These are phyloP conservation scores for Actinostola sp. DNA, from an alignment of 92 coral and sea anemone genomes.

Conservation along the genomic window DNA sequence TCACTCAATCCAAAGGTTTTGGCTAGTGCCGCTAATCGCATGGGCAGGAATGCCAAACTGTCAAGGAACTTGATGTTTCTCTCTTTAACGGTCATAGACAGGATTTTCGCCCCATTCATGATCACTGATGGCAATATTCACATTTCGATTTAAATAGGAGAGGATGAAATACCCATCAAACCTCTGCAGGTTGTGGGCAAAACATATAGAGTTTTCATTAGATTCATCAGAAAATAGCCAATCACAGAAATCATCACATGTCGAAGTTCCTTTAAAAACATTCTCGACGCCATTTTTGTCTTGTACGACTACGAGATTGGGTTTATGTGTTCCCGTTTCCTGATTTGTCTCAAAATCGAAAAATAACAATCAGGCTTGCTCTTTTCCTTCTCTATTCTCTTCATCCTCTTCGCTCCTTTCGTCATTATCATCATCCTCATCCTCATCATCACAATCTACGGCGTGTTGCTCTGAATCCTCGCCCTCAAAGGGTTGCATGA, in stretches of 20 bases:
- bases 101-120: conserved; percentile 28
- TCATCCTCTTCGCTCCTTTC: no score
- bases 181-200: conserved; percentile 48
- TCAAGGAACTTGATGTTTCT: conserved; percentile 47
- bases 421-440: no score
- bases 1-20: conserved; percentile 41
- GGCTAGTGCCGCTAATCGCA: conserved; percentile 34
- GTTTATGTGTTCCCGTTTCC: conserved; percentile 11
- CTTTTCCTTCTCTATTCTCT: background rate
- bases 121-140: background rate
- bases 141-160: background rate
- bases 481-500: conserved; percentile 7
- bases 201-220: conserved; percentile 6
- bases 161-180: conserved; percentile 19
- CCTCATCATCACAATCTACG: no score
- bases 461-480: background rate
- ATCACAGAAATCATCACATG: conserved; percentile 32
- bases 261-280: conserved; percentile 38
- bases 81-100: conserved; percentile 17
- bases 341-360: conserved; percentile 12
- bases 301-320: conserved; percentile 10
- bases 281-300: conserved; percentile 31
- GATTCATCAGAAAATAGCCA: conserved; percentile 35
- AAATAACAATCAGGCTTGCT: conserved; percentile 9
- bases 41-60: conserved; percentile 35